Evolutionary conservation across 2,113 vertebrate genomes (phyloP).

Genomic region (Sciurus niger): DNA sequence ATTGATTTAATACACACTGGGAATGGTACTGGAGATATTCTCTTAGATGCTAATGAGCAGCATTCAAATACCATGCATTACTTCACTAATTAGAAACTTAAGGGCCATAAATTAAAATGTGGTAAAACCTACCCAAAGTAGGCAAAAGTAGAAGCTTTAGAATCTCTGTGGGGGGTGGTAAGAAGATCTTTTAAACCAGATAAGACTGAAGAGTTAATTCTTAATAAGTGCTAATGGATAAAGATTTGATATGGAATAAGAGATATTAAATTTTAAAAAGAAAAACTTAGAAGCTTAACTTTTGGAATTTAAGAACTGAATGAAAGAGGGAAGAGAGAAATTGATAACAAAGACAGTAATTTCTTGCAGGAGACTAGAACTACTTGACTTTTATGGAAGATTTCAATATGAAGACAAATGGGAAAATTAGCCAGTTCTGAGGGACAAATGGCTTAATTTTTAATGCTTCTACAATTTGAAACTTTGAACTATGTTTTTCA

Average conservation of each 20-base stretch:
- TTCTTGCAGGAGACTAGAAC: neutral
- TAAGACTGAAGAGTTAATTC: slow-evolving; percentile 3
- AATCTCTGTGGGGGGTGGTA: neutral
- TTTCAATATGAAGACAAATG: neutral
- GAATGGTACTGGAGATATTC: neutral
- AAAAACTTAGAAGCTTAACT: neutral
- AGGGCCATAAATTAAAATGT: slow-evolving; percentile 23
- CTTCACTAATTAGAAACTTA: slow-evolving; percentile 19
- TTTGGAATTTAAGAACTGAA: slow-evolving; percentile 51
- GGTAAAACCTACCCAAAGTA: neutral
- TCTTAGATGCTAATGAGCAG: neutral
- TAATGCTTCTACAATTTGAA: slow-evolving; percentile 19
- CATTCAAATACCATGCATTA: slow-evolving; percentile 29
- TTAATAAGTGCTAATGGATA: neutral
- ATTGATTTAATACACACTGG: neutral
- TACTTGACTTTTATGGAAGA: neutral
- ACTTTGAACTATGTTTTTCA: neutral
- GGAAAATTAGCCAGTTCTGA: neutral
- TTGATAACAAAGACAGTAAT: neutral
- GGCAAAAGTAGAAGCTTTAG: neutral
- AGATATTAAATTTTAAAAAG: neutral
- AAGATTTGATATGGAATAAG: neutral
- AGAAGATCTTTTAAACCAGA: neutral
- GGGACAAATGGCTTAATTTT: neutral
- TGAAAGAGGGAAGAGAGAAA: neutral